phyloP scores from a whole-genome alignment of 1,140 invertebrate species.

The Sinella curviseta region DNA sequence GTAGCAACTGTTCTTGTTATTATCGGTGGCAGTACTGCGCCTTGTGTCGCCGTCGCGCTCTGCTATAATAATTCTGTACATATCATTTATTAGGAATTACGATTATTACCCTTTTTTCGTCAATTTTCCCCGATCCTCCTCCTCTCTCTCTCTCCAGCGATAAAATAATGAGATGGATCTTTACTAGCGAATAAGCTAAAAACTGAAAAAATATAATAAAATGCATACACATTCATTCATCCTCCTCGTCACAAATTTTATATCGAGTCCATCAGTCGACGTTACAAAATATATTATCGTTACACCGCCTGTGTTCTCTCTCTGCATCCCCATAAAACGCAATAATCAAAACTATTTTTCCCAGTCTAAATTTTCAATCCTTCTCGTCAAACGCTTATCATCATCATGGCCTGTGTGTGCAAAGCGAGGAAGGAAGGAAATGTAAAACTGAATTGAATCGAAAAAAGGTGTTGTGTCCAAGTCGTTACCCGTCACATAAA shows the following conservation, averaged over 20 bases:
- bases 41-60: neutral
- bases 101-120: constrained; percentile 14
- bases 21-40: neutral
- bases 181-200: too few species aligned
- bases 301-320: neutral
- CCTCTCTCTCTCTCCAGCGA: neutral
- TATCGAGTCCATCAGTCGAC: constrained; percentile 6
- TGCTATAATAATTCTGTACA: neutral
- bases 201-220: neutral
- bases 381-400: too few species aligned
- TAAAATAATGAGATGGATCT: neutral
- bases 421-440: constrained; percentile 10
- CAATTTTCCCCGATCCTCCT: neutral
- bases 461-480: constrained; percentile 20
- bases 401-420: neutral
- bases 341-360: constrained; percentile 1
- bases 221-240: neutral
- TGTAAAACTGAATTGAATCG: neutral
- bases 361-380: constrained; percentile 6
- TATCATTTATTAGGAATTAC: constrained; percentile 13
- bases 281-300: neutral
- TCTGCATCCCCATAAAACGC: neutral
- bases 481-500: constrained; percentile 19
- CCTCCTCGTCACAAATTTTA: neutral
- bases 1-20: neutral